Conservation (phyloP, 2,888 invertebrate genomes). For the Acleris emargana region DNA sequence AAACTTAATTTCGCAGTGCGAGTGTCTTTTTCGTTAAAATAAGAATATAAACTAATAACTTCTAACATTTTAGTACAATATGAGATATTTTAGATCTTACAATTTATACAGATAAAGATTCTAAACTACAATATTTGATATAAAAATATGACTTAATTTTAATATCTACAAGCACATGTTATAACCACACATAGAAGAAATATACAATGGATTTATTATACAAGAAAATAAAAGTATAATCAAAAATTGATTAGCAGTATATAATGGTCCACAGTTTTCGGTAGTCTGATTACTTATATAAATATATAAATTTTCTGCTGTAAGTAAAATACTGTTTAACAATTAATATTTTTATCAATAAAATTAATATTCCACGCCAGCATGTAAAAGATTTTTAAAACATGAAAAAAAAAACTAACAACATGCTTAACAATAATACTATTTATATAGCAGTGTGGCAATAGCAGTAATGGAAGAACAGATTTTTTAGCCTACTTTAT, state of each 20-base stretch:
- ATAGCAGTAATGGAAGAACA: constrained; percentile 67
- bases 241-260: neutral
- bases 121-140: constrained; percentile 50
- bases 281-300: too few relatives aligned
- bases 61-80: constrained; percentile 74
- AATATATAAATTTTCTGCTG: too few relatives aligned
- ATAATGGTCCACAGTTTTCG: too few relatives aligned
- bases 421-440: neutral
- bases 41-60: constrained; percentile 65
- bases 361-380: too few relatives aligned
- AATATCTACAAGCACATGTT: constrained; percentile 69
- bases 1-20: constrained; percentile 77
- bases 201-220: neutral
- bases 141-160: constrained; percentile 58
- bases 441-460: constrained; percentile 16
- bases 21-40: constrained; percentile 60
- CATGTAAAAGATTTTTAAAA: neutral
- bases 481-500: constrained; percentile 37
- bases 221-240: neutral
- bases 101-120: constrained; percentile 70
- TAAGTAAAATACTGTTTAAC: too few relatives aligned
- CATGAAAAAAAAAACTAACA: neutral
- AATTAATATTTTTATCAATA: too few relatives aligned
- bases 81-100: constrained; percentile 77
- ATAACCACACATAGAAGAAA: constrained; percentile 22